Evolutionary conservation across 2,888 invertebrate species (phyloP).

Genomic region (Thereva nobilitata): DNA sequence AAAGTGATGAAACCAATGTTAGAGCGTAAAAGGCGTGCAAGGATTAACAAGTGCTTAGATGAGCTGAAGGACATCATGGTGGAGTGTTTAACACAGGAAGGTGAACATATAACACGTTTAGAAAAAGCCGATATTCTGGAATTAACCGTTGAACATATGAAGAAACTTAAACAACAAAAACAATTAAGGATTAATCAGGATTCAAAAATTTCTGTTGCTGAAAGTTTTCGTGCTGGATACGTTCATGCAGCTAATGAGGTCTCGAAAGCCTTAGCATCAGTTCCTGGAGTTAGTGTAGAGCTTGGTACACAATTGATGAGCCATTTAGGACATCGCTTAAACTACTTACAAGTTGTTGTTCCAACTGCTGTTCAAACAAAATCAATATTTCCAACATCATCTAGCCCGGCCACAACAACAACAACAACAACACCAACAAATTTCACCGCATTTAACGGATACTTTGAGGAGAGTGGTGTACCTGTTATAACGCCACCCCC

Average conservation of each 20-base stretch:
- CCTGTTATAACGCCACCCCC: slow-evolving; percentile 55
- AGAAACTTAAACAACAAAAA: slow-evolving; percentile 77
- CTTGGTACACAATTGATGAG: slow-evolving; percentile 89
- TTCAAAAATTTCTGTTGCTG: slow-evolving; percentile 59
- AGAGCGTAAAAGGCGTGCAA: slow-evolving; percentile 84
- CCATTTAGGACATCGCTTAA: slow-evolving; percentile 83
- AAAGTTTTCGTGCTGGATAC: slow-evolving; percentile 86
- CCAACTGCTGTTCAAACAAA: slow-evolving; percentile 47
- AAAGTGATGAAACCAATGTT: slow-evolving; percentile 95
- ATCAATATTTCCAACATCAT: neutral
- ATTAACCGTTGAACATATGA: slow-evolving; percentile 83
- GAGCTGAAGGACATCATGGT: slow-evolving; percentile 91
- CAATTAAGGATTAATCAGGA: slow-evolving; percentile 59
- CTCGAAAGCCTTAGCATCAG: slow-evolving; percentile 80
- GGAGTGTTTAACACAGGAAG: slow-evolving; percentile 69
- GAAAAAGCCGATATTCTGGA: slow-evolving; percentile 91
- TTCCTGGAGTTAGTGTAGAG: slow-evolving; percentile 85
- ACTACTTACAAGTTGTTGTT: slow-evolving; percentile 60
- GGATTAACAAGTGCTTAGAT: slow-evolving; percentile 89
- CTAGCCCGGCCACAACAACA: neutral
- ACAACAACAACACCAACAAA: slow-evolving; percentile 16
- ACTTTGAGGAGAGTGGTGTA: slow-evolving; percentile 41
- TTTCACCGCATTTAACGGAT: neutral
- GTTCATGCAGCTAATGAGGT: slow-evolving; percentile 90
- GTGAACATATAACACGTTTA: slow-evolving; percentile 86